Evolutionary conservation across 1,140 invertebrate species (phyloP), one percentile per base, ranked within the genome.

Genomic region (Drosophila mojavensis): DNA sequence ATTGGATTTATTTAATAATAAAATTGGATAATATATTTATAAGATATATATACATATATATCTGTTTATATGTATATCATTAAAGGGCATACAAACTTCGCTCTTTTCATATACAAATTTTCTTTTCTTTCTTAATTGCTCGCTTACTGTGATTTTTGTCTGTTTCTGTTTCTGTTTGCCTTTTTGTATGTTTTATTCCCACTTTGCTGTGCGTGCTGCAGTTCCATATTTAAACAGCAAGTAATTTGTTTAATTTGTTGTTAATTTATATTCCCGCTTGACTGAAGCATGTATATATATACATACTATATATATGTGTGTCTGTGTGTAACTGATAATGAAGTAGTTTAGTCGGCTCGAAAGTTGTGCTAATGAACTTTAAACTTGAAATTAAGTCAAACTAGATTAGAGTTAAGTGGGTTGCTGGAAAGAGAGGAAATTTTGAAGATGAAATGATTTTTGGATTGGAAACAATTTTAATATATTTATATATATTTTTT

Each of bases 221-320:
- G 58, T 74, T 75, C 48, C 28, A 69, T 59, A 50, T 51, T 43
- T 24, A 9, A 43, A 65, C 72, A 26, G 9, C 33, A 56, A 72
- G 78, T 83, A 77, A 83, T 83, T 83, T 83, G 72, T 86, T 79
- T 79, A 86, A 86, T 79, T 88, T 79, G 76, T 71, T 66, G 79
- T 64, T 79, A 86, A 86, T 88, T 86, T 86, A 79, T 86, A 68
- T 88, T 88, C 79, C 64, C 68, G 79, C 64, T 81, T 81, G 78
- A 62, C 66, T 65, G n/a, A 47, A 41, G 15, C 54, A 17, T 33
- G 11, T 26, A 20, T 63, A 9, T 58, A 26, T 51, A 17, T 51
- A 13, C 48, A 47, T 13, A 54, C n/a, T 17, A 24, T 63, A 43
- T 58, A 9, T 33, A 33, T 33, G 9, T 33, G 0, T 33, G 33